Evolutionary conservation across 2,888 invertebrate genomes (phyloP), one percentile per base, ranked within the genome.

Genomic region (Chromoteleia sp.): DNA sequence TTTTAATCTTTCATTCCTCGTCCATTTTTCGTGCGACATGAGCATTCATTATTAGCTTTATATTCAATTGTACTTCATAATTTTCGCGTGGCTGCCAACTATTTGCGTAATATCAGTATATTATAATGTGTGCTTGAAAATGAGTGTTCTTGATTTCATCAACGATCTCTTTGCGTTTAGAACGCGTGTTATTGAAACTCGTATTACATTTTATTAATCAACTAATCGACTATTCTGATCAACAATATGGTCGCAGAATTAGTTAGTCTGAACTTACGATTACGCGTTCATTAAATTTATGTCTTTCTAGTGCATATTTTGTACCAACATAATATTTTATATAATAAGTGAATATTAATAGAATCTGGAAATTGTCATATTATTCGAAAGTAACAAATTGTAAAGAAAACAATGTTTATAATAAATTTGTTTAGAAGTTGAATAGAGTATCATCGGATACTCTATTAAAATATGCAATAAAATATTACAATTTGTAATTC

Each of bases 11-110:
- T 65, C 50, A n/a, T 21, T 30, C n/a, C 10, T n/a, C 29, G 67
- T 33, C 33, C 36, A 39, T 61, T 73, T 73, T 63, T 63, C 73
- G 63, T 63, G 73, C 48, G 39, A 19, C 50, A 19, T 12, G 12
- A 43, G 4, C 43, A 43, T 73, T 73, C 43, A 54, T 73, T 63
- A 54, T 73, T 63, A 73, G 29, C 54, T 41, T 30, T 43, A 41
- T 63, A 25, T 73, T 73, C 61, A 73, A 63, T 63, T 73, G 54
- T 36, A 73, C 63, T 61, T 73, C 43, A 63, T 54, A 63, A 63
- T 73, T 73, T 73, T 73, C 73, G 73, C 73, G 73, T 73, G 73
- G 73, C 14, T 73, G 45, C 54, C 15, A 54, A 73, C 73, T 73
- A 63, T 73, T 63, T 54, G 54, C 61, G 19, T 41, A 54, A 12